Conservation (phyloP, 1,140 invertebrate species). For the Bilobella aurantiaca region DNA sequence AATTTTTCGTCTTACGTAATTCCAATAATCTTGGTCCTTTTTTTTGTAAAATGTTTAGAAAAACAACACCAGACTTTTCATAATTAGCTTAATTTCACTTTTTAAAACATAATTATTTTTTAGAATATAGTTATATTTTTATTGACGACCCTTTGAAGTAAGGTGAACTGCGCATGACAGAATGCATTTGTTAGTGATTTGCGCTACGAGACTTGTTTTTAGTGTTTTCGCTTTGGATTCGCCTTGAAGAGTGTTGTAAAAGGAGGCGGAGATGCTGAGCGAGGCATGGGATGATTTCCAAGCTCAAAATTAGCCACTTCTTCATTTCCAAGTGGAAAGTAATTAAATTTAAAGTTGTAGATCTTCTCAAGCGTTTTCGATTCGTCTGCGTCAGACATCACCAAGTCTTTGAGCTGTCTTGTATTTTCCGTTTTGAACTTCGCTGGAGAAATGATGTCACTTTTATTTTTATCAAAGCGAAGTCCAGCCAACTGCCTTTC, state of each 20-base stretch:
- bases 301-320: not conserved
- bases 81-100: too few relatives aligned
- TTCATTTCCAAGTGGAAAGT: not conserved
- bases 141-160: too few relatives aligned
- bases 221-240: not conserved
- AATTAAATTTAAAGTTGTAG: not conserved
- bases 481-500: not conserved
- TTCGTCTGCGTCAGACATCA: not conserved
- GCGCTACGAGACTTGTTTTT: too few relatives aligned
- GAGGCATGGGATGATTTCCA: too few relatives aligned
- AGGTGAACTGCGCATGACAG: too few relatives aligned
- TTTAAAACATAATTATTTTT: too few relatives aligned
- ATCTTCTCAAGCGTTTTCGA: not conserved
- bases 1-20: too few relatives aligned
- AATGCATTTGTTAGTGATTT: too few relatives aligned
- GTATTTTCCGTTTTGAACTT: not conserved
- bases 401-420: not conserved
- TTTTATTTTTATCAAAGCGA: not conserved
- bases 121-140: too few relatives aligned
- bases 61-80: too few relatives aligned
- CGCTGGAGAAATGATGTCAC: not conserved
- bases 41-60: too few relatives aligned
- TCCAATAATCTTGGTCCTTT: too few relatives aligned
- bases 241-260: not conserved
- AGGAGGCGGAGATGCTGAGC: not conserved